Evolutionary conservation across 2,113 vertebrate species (phyloP), one percentile per base, ranked within the genome.

Genomic region (Typhlomys cinereus): DNA sequence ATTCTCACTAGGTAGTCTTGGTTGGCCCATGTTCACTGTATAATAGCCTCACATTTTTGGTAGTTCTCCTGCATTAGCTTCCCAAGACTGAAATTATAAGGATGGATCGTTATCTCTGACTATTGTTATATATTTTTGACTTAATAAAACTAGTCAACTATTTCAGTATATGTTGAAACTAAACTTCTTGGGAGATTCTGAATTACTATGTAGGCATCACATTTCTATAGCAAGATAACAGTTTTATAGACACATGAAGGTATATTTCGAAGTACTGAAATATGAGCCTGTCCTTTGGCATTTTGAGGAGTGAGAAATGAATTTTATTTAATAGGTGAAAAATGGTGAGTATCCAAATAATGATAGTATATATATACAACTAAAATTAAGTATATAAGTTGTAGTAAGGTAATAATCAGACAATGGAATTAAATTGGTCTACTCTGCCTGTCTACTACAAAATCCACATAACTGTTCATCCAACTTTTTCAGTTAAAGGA

Each of bases 371-470:
- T n/a, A n/a, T n/a, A n/a, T n/a, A n/a, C n/a, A n/a, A n/a, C n/a
- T n/a, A n/a, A n/a, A n/a, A n/a, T n/a, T n/a, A n/a, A n/a, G n/a
- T 54, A 54, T 17, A 10, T 90, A 78, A 41, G 17, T 92, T 70
- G 66, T 66, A 92, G 85, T 9, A n/a, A 78, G 39, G 41, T 86
- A 36, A 89, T 74, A 18, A 93, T 61, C 76, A 80, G 54, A 10
- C 27, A 79, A 61, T 34, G 89, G 59, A 93, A 74, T 95, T 85
- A 91, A 64, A 78, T 95, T 41, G 81, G 20, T 94, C 39, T 50
- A 3, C 44, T 90, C 85, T 93, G n/a, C 13, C 46, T 84, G 4
- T 85, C 13, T 67, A 18, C 14, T 88, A 4, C 36, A 74, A 90
- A 17, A 88, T 85, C 2, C 78, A 11, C 90, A 4, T 29, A 44